Base-by-base conservation (phyloP, 2,888 invertebrate species). In the Drosophila formosana region DNA sequence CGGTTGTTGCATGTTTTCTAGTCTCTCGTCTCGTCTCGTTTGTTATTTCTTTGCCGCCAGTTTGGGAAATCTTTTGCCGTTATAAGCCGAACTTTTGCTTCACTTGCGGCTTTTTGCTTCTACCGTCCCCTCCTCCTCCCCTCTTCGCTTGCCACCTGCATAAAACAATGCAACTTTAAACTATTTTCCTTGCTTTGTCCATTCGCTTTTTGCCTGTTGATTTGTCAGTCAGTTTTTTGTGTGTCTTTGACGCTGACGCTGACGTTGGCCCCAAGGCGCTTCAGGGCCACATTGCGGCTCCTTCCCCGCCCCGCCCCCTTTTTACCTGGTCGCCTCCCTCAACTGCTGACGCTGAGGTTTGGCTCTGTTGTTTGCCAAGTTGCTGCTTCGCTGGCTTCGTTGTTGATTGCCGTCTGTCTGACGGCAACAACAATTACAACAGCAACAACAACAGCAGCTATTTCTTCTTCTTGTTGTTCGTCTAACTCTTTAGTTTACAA, bases 401-500 rank as follows among this genome's bases (percentile, higher is more conserved):
- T 88, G 82, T 88, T 84, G 88, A 84, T 84, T 84, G 88, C 88
- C 73, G 77, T 53, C 79, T 83, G 88, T 82, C 82, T 78, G 79
- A 43, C 73, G 62, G 55, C 46, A 64, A 25, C 66, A 51, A 45
- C 64, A 37, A 62, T 50, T 63, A 43, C 69, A 57, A 47, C 45
- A 30, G 13, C 62, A 65, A 51, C 60, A 49, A 50, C 53, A 25
- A 46, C 37, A 6, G 23, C 37, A 6, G 23, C 41, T 51, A 26
- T 30, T 6, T 37, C 18, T 52, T 32, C 11, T 51, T 34, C 41
- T 51, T 25, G 25, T 9, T 28, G 9, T 46, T 32, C 8, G 32
- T 26, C 41, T 41, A 51, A 28, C 43, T 56, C 53, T 61, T 68
- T 61, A 47, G 64, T 64, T 68, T 57, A 39, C 60, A 52, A 58